A percentile compares a stretch with the other conserved stretches of the same genome.
Evolutionary conservation across 2,888 invertebrate species (phyloP).

Genomic region (Heliconius hortense): DNA sequence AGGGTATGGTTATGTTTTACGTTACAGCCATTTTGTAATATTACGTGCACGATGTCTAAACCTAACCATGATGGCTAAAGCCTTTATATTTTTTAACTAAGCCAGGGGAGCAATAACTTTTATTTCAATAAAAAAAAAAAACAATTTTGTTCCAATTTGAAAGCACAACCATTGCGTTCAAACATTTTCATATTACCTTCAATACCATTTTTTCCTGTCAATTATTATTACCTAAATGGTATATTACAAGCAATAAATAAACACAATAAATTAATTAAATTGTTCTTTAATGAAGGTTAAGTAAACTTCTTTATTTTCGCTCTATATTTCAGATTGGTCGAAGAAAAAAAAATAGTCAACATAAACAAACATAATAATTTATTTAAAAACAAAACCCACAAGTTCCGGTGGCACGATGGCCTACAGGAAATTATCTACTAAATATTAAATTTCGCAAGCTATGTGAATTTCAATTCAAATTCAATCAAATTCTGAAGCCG

Average conservation of each 20-base stretch:
- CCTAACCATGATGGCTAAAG: no score
- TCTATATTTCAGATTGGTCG: background rate
- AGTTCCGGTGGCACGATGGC: constrained; percentile 6
- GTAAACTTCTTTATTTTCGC: background rate
- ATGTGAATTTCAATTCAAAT: constrained; percentile 12
- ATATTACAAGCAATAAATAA: background rate
- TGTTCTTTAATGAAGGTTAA: background rate
- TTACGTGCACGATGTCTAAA: no score
- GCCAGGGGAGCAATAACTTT: no score
- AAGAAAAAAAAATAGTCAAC: background rate
- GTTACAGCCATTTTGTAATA: no score
- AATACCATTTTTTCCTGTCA: background rate
- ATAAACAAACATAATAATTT: background rate
- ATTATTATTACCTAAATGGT: background rate
- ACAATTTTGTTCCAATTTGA: no score
- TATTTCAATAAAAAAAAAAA: no score
- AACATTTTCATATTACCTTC: background rate
- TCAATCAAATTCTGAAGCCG: constrained; percentile 27
- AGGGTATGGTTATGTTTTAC: no score
- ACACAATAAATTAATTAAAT: background rate
- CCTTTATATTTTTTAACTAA: no score
- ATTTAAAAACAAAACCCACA: background rate
- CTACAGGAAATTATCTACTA: constrained; percentile 6
- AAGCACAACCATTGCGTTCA: background rate
- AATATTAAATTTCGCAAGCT: constrained; percentile 4